Evolutionary conservation across 2,113 vertebrate species (phyloP).

Genomic region (Tiliqua scincoides): DNA sequence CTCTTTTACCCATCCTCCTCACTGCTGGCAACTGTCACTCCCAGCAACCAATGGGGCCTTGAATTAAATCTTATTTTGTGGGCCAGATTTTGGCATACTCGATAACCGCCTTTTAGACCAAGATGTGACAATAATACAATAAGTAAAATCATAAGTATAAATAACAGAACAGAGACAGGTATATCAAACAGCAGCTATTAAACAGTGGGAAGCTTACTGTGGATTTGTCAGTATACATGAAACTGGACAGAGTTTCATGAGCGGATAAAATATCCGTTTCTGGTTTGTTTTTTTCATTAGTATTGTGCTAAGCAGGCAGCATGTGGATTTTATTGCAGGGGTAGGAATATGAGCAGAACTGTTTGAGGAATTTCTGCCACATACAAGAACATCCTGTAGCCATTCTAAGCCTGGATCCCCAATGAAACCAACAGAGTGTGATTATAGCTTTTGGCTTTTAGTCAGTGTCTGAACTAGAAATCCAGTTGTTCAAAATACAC

Average conservation of each 20-base stretch:
- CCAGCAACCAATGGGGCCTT: too few relatives aligned
- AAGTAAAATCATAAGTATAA: too few relatives aligned
- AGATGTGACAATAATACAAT: too few relatives aligned
- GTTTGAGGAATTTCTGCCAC: not conserved
- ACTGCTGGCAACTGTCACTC: too few relatives aligned
- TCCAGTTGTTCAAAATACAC: not conserved
- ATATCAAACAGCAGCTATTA: too few relatives aligned
- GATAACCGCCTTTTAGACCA: too few relatives aligned
- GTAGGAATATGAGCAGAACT: slow-evolving; percentile 1
- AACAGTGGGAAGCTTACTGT: not conserved
- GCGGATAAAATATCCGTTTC: not conserved
- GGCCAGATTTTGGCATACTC: too few relatives aligned
- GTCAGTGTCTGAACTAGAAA: not conserved
- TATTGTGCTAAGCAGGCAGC: not conserved
- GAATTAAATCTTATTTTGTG: too few relatives aligned
- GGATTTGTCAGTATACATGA: not conserved
- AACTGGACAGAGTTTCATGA: not conserved
- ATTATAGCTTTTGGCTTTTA: not conserved
- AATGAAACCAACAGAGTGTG: not conserved
- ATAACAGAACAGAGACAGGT: too few relatives aligned
- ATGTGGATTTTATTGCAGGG: not conserved
- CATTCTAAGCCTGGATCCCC: slow-evolving; percentile 11
- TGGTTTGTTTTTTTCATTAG: not conserved
- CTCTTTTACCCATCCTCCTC: too few relatives aligned
- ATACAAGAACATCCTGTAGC: not conserved